Conservation (phyloP, 2,797 vertebrate species). For the Pelodytes ibericus region DNA sequence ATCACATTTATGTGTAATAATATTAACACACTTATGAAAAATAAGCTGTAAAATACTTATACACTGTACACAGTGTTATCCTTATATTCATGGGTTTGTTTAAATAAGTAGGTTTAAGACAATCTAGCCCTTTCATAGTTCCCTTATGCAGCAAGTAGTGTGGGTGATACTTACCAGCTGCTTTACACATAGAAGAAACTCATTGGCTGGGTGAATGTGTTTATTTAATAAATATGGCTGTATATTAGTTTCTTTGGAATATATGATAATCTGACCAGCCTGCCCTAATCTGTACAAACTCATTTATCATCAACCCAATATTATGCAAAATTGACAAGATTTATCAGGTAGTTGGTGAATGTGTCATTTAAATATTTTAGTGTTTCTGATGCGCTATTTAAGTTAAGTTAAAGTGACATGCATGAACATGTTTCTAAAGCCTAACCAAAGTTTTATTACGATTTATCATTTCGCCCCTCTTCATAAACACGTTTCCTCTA, state of each 20-base stretch:
- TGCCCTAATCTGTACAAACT: too few species aligned
- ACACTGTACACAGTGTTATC: background rate
- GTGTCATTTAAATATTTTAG: too few species aligned
- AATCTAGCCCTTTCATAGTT: background rate
- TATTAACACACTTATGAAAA: background rate
- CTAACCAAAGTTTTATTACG: too few species aligned
- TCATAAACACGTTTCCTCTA: too few species aligned
- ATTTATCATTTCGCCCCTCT: too few species aligned
- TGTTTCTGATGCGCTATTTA: too few species aligned
- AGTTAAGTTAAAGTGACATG: too few species aligned
- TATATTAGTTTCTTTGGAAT: background rate
- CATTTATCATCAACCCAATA: too few species aligned
- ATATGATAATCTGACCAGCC: too few species aligned
- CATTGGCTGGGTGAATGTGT: background rate
- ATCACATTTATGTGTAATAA: background rate
- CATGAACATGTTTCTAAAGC: too few species aligned
- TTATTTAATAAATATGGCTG: background rate
- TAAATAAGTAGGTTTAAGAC: background rate
- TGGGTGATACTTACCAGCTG: background rate
- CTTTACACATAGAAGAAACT: background rate
- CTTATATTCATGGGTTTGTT: background rate
- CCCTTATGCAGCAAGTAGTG: background rate
- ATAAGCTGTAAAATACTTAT: background rate
- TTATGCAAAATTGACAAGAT: too few species aligned
- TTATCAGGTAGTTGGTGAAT: too few species aligned